phyloP scores from a whole-genome alignment of 1,140 invertebrate species.

The Orchestia grillus region DNA sequence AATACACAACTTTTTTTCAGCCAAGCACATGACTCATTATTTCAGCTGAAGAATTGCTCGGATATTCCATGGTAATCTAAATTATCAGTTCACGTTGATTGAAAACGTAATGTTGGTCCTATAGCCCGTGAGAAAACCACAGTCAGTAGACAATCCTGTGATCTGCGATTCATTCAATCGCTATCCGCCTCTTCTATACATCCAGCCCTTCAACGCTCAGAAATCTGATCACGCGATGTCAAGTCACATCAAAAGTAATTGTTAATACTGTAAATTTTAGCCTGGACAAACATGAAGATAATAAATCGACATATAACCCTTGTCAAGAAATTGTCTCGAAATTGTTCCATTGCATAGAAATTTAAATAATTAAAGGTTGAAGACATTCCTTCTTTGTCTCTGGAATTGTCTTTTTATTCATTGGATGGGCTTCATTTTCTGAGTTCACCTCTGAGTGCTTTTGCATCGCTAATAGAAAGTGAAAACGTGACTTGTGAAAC shows the following conservation, averaged over 20 bases:
- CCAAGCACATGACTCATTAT: too few species aligned
- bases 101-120: too few species aligned
- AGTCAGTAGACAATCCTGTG: too few species aligned
- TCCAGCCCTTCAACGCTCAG: neutral
- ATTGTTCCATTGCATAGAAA: neutral
- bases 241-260: neutral
- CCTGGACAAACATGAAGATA: neutral
- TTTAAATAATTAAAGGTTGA: neutral
- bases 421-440: neutral
- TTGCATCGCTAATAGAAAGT: neutral
- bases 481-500: neutral
- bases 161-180: too few species aligned
- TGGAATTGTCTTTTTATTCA: neutral
- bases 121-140: too few species aligned
- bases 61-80: too few species aligned
- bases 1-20: too few species aligned
- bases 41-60: too few species aligned
- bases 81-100: too few species aligned
- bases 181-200: too few species aligned
- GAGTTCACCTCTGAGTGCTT: neutral
- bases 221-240: neutral
- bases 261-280: neutral
- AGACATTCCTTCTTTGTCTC: neutral
- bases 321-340: neutral
- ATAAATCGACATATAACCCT: neutral